Base-by-base conservation (phyloP, 2,113 vertebrate species). In the Gymnarchus niloticus region DNA sequence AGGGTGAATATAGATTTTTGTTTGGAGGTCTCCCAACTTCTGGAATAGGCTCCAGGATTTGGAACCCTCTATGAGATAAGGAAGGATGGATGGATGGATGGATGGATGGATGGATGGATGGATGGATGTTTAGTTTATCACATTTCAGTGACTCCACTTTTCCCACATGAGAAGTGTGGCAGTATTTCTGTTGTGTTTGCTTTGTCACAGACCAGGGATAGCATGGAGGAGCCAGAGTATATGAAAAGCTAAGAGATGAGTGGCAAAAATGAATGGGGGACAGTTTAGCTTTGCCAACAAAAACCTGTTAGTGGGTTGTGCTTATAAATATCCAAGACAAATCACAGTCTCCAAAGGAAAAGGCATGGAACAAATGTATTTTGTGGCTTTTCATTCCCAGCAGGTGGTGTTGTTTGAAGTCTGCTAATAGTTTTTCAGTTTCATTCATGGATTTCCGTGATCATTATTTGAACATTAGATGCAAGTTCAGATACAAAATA, bases 281-380 rank as follows among this genome's bases (percentile, higher is more conserved):
- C 23, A n/a, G 21, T 6, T 9, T 49, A 6, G 4, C 3, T 46
- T 85, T 92, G 91, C 92, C 92, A 93, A 92, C 88, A 92, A 90
- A 92, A 94, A 93, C 91, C 93, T 3, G 9, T 88, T n/a, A 90
- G 91, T 83, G 84, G 83, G 84, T 37, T 83, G 56, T 41, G n/a
- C 54, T 9, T 85, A 85, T 86, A 90, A 5, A 57, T 87, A 89
- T 91, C 88, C 85, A 46, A 65, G 12, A 65, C 14, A 8, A 65
- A 65, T 33, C 59, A 33, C 59, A 28, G 59, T 65, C 61, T 65
- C 28, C 61, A 17, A 28, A 65, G 61, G 3, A 37, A 23, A 65
- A 33, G 61, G 28, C 61, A 5, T 12, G 3, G 61, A 65, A 10
- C 61, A 33, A 33, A 33, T 25, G 61, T 10, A 65, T 33, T 33